Percentiles rank a stretch among this genome's conserved stretches.
Conservation (phyloP, 64 coral and sea anemone species). For the Anthopleura sola region DNA sequence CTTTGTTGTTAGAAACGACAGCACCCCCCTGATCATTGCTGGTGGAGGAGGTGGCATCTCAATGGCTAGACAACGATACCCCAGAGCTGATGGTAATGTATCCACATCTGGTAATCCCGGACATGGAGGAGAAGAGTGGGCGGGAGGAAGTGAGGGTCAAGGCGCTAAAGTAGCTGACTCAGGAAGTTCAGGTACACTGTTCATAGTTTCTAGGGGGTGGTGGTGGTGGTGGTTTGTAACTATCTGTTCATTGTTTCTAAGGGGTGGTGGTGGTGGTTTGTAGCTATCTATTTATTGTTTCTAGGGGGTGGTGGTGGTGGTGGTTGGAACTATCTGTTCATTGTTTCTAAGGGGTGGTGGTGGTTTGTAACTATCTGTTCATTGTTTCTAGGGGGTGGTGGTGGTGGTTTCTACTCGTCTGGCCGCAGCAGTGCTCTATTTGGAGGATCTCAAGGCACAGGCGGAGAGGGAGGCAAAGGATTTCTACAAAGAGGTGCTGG, state of each 20-base stretch:
- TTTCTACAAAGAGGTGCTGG: constrained; percentile 33
- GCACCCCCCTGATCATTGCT: constrained; percentile 44
- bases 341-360: no score
- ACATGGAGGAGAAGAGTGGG: background rate
- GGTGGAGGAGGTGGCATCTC: constrained; percentile 56
- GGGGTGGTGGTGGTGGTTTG: constrained; percentile 29
- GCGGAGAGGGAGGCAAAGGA: constrained; percentile 37
- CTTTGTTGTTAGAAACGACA: constrained; percentile 35
- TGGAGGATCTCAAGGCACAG: background rate
- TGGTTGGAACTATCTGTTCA: background rate
- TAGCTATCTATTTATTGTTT: background rate
- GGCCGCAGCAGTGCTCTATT: background rate
- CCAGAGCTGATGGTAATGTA: constrained; percentile 32
- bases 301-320: constrained; percentile 7
- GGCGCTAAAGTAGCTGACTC: background rate
- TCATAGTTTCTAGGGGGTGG: background rate
- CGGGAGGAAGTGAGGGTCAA: background rate
- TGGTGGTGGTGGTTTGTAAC: no score
- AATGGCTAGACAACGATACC: background rate
- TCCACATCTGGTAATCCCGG: background rate
- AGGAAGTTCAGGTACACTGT: background rate
- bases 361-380: no score
- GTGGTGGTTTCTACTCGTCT: constrained; percentile 22
- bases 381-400: constrained; percentile 23
- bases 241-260: background rate